Evolutionary conservation across 2,113 vertebrate species (phyloP), one percentile per base, ranked within the genome.

Genomic region (Cyphomyrus discorhynchus): DNA sequence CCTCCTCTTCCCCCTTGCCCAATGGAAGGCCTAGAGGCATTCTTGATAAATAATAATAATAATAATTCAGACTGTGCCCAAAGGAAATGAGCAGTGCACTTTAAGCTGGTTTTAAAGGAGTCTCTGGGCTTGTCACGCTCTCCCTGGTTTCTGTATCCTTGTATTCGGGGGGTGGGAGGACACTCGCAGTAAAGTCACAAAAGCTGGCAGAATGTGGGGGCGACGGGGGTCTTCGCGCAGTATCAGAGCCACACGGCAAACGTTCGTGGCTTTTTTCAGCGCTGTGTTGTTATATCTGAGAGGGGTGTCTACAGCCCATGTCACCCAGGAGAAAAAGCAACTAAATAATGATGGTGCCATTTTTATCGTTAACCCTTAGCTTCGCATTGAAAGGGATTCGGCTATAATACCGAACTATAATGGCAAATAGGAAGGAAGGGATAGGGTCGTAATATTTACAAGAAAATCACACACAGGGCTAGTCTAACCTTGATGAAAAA

Each of bases 21-120:
- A 91, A 87, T n/a, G 92, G 89, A 77, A 58, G 92, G 3, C 91
- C 91, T 90, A 87, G 24, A 90, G 92, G 92, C 86, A 90, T 90
- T 92, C 17, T 91, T 88, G 90, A 94, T 93, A 88, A 9, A 93
- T 80, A 70, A 70, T 31, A 93, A 70, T 31, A 89, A 88, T 92
- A 89, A 88, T 92, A 89, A 87, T 92, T 94, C 90, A 88, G 88
- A 85, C 92, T 46, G 50, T 90, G 88, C 90, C 90, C 88, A 89
- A 70, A 50, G 89, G 89, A 92, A 91, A 90, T 89, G 88, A 89
- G 92, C 92, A 92, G 50, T 35, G 90, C 86, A 92, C 77, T 82
- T 47, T 82, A 82, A 92, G 56, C 45, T 82, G 70, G 7, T 39
- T 89, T 82, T 66, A 82, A 52, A 89, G 7, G 11, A 50, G 45